phyloP scores from a whole-genome alignment of 2,888 invertebrate species.

The Troilus luridus region DNA sequence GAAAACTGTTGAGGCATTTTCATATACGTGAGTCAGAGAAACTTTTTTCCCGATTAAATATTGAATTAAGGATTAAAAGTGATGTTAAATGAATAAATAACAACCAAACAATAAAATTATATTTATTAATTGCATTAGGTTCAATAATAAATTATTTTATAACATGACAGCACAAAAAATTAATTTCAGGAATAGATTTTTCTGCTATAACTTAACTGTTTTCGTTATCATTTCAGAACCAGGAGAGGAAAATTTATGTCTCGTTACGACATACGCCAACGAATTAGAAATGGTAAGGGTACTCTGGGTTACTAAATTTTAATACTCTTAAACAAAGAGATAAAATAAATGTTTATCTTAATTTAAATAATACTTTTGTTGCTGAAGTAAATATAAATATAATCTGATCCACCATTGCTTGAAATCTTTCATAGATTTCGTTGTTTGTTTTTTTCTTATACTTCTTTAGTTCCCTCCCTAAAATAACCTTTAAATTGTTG shows the following conservation, averaged over 20 bases:
- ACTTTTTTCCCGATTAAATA: neutral
- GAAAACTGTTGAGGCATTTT: neutral
- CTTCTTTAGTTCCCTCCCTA: no score
- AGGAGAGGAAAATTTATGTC: conserved; percentile 50
- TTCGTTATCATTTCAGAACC: neutral
- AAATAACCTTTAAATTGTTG: no score
- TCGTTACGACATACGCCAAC: neutral
- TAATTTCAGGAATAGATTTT: neutral
- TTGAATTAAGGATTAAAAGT: no score
- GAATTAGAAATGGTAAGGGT: conserved; percentile 49
- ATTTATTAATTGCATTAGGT: neutral
- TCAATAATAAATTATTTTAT: neutral
- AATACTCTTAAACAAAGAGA: neutral
- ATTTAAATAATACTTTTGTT: no score
- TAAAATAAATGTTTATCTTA: neutral
- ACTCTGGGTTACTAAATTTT: neutral
- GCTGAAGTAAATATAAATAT: no score
- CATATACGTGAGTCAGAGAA: neutral
- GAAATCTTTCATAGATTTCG: neutral
- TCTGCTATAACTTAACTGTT: neutral
- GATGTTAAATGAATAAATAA: no score
- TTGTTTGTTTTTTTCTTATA: neutral
- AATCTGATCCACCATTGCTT: no score
- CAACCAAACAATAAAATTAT: no score
- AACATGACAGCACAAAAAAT: neutral